Conservation (phyloP, 2,113 vertebrate species). For the Myocastor coypus region DNA sequence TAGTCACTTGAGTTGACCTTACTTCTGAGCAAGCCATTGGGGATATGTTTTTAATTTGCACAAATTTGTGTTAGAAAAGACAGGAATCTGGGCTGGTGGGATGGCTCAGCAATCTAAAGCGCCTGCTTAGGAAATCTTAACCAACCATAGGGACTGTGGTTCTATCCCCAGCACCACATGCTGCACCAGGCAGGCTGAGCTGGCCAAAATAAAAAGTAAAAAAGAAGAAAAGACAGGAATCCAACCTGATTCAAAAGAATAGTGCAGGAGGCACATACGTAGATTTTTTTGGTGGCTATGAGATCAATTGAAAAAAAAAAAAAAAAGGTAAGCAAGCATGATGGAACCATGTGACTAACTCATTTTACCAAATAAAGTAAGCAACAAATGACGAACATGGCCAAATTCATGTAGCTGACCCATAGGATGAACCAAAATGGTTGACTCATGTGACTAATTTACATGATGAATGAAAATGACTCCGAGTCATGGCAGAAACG, state of each 20-base stretch:
- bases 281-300: not conserved
- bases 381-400: not conserved
- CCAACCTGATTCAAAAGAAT: not conserved
- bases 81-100: too few relatives aligned
- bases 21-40: not conserved
- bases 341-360: not conserved
- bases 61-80: not conserved
- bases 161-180: too few relatives aligned
- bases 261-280: not conserved
- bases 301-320: not conserved
- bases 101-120: too few relatives aligned
- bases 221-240: not conserved
- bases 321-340: not conserved
- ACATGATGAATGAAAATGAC: not conserved
- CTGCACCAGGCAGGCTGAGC: too few relatives aligned
- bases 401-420: not conserved
- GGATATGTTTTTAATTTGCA: not conserved
- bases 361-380: not conserved
- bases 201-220: too few relatives aligned
- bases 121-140: too few relatives aligned
- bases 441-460: not conserved
- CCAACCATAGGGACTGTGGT: too few relatives aligned
- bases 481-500: not conserved
- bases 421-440: not conserved
- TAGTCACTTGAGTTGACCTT: not conserved